Evolutionary conservation across 35 echinoderm and acorn worm genomes (phyloP).

Genomic region (Chiridota heheva): DNA sequence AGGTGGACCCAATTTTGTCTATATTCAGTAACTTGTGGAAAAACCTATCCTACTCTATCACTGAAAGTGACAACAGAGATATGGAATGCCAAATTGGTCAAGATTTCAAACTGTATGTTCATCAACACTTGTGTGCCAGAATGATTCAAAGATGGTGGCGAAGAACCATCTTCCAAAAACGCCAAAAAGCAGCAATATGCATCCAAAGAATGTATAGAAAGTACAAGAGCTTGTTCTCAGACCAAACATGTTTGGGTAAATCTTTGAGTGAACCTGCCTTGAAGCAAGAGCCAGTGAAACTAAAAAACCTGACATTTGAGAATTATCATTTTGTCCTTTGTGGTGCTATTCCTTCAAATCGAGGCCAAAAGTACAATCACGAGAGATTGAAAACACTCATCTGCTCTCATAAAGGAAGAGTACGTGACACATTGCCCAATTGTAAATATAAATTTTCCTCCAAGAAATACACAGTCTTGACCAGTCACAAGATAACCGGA

Average conservation of each 20-base stretch:
- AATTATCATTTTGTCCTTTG: not conserved
- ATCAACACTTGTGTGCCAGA: slow-evolving; percentile 1
- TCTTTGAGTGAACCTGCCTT: not conserved
- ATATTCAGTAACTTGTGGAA: slow-evolving; percentile 16
- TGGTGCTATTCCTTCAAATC: not conserved
- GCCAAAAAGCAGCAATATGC: no score
- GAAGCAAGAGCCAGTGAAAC: not conserved
- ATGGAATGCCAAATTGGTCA: not conserved
- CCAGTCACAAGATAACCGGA: not conserved
- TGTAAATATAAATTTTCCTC: not conserved
- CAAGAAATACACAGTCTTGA: slow-evolving; percentile 15
- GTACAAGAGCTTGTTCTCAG: not conserved
- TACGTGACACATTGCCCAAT: not conserved
- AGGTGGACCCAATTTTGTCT: slow-evolving; percentile 23
- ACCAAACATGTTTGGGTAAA: not conserved
- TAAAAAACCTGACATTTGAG: not conserved
- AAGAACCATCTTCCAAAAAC: no score
- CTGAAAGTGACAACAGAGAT: not conserved
- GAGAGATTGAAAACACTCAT: not conserved
- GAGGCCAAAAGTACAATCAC: not conserved
- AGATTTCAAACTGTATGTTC: not conserved
- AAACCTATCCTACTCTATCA: not conserved
- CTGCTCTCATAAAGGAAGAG: not conserved
- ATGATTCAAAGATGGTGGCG: slow-evolving; percentile 22
- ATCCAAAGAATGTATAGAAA: not conserved